Percentiles rank a stretch among this genome's conserved stretches.
These are phyloP conservation scores for Orius laevigatus DNA, from an alignment of 1,140 invertebrate genomes.

Conservation along the genomic window DNA sequence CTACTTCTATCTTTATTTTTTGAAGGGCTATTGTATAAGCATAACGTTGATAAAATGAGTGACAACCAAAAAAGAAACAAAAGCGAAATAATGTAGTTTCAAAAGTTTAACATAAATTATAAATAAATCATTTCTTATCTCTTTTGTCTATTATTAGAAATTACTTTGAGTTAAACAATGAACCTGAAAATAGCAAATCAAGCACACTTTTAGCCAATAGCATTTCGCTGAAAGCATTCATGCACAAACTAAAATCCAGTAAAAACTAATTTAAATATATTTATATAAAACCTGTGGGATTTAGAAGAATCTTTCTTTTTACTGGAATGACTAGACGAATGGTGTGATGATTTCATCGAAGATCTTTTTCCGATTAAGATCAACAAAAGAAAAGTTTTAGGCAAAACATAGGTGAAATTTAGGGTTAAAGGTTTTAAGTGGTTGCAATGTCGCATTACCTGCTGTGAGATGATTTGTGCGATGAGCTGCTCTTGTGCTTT, in stretches of 20 bases:
- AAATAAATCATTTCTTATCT: too few species aligned
- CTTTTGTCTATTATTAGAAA: too few species aligned
- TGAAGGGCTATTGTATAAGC: not conserved
- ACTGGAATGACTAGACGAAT: constrained; percentile 3
- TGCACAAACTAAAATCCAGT: not conserved
- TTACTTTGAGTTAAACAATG: too few species aligned
- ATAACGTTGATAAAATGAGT: not conserved
- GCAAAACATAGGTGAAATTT: not conserved
- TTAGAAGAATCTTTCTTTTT: constrained; percentile 5
- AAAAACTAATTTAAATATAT: constrained; percentile 2
- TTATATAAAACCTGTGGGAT: constrained; percentile 4
- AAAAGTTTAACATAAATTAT: too few species aligned
- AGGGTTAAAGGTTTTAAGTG: not conserved
- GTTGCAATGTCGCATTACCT: constrained; percentile 15
- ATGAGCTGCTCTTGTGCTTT: constrained; percentile 21
- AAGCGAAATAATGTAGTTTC: not conserved
- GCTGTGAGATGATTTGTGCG: constrained; percentile 19
- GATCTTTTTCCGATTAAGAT: constrained; percentile 1
- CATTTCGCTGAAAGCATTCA: not conserved
- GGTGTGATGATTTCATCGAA: not conserved
- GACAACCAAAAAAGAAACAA: not conserved
- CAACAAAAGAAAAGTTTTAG: not conserved
- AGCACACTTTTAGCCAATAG: not conserved
- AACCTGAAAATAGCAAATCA: not conserved
- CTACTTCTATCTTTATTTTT: constrained; percentile 10